Percentiles rank a stretch among this genome's conserved stretches.
Evolutionary conservation across 1,140 invertebrate species (phyloP).

Genomic region (Arctopsyche grandis): DNA sequence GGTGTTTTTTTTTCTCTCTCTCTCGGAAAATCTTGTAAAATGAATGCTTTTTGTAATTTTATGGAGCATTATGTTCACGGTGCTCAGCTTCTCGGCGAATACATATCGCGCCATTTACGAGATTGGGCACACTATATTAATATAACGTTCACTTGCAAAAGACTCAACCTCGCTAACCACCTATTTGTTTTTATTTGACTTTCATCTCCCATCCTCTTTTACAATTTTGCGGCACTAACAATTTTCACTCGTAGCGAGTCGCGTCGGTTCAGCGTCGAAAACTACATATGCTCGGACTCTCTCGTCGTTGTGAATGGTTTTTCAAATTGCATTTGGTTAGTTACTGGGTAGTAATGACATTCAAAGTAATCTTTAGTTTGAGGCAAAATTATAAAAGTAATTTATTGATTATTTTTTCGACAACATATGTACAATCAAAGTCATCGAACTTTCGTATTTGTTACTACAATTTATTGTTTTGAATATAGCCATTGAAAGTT

Average conservation of each 20-base stretch:
- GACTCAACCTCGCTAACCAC: not conserved
- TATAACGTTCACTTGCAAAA: not conserved
- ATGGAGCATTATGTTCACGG: not conserved
- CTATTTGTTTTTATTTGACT: not conserved
- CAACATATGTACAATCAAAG: too few relatives aligned
- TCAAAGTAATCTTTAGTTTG: too few relatives aligned
- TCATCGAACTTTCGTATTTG: too few relatives aligned
- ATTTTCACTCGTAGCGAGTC: not conserved
- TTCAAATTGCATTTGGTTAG: too few relatives aligned
- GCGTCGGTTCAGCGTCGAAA: too few relatives aligned
- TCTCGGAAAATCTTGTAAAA: not conserved
- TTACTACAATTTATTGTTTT: too few relatives aligned
- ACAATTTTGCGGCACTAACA: not conserved
- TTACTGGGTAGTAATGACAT: too few relatives aligned
- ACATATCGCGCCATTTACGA: constrained; percentile 23
- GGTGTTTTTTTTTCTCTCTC: not conserved
- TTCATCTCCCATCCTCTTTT: not conserved
- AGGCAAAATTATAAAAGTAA: too few relatives aligned
- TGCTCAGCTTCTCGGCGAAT: not conserved
- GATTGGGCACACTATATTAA: constrained; percentile 22
- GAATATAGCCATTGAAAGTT: too few relatives aligned
- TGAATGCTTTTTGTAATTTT: constrained; percentile 23
- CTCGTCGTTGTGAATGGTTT: too few relatives aligned
- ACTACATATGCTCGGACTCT: too few relatives aligned
- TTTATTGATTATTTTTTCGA: too few relatives aligned